phyloP scores from a whole-genome alignment of 1,140 invertebrate species.

The Megathymus violae region DNA sequence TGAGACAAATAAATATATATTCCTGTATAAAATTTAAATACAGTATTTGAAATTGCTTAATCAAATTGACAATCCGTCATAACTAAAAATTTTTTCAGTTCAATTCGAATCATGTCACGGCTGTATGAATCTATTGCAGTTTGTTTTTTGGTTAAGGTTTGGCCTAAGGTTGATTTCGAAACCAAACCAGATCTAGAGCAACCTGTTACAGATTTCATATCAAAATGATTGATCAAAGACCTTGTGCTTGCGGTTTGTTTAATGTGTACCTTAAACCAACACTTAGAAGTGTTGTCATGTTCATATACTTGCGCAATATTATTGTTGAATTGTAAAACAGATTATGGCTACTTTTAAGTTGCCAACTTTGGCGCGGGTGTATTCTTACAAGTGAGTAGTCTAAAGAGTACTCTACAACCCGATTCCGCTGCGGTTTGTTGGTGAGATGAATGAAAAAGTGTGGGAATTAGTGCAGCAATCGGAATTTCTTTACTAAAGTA shows the following conservation, averaged over 20 bases:
- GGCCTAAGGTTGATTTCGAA: slow-evolving; percentile 13
- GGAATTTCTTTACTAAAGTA: too few species aligned
- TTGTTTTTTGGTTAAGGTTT: neutral
- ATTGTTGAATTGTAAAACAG: too few species aligned
- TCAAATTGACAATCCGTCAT: neutral
- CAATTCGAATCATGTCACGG: slow-evolving; percentile 4
- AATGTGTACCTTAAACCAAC: slow-evolving; percentile 5
- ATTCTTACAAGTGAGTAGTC: too few species aligned
- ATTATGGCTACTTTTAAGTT: too few species aligned
- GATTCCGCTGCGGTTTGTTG: too few species aligned
- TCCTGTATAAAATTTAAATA: too few species aligned
- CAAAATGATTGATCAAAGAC: slow-evolving; percentile 23
- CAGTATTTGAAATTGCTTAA: neutral
- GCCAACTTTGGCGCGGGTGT: too few species aligned
- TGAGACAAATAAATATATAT: too few species aligned
- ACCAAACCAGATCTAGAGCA: slow-evolving; percentile 17
- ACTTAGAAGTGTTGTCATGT: neutral
- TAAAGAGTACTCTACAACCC: too few species aligned
- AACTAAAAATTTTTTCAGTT: neutral
- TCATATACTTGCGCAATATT: neutral
- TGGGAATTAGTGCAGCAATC: too few species aligned
- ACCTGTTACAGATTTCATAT: slow-evolving; percentile 20
- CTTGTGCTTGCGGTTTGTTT: slow-evolving; percentile 13
- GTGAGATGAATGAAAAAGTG: too few species aligned
- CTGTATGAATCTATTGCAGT: neutral